These are phyloP conservation scores for Eulithis prunata DNA, from an alignment of 2,888 invertebrate genomes.

Conservation along the genomic window DNA sequence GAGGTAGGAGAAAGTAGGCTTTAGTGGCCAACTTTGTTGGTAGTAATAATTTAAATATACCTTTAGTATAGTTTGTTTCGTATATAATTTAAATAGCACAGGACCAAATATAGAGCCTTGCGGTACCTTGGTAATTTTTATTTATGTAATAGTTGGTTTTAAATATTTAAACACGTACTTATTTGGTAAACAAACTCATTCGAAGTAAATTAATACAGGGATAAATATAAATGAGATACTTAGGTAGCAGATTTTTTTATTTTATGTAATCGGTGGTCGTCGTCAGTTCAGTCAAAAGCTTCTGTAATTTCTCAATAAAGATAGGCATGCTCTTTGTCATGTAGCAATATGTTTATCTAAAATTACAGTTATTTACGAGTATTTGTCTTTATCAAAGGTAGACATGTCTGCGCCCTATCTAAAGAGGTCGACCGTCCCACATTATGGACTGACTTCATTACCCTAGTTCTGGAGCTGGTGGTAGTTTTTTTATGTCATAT, in stretches of 20 bases:
- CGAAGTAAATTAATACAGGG: too few species aligned
- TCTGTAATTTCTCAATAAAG: constrained; percentile 4
- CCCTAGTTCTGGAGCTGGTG: constrained; percentile 7
- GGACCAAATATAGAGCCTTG: constrained; percentile 17
- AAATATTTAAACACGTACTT: too few species aligned
- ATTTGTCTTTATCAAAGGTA: constrained; percentile 35
- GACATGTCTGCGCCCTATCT: constrained; percentile 41
- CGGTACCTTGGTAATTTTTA: constrained; percentile 10
- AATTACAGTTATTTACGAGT: constrained; percentile 28
- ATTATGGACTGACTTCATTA: constrained; percentile 28
- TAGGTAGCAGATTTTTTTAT: neutral
- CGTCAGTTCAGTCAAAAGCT: constrained; percentile 4
- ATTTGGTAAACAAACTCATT: too few species aligned
- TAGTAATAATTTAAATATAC: constrained; percentile 22
- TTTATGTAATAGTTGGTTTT: too few species aligned
- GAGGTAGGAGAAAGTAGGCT: constrained; percentile 10
- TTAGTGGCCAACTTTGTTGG: constrained; percentile 11
- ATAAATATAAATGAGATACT: neutral
- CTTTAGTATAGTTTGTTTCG: constrained; percentile 2
- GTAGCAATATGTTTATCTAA: constrained; percentile 22
- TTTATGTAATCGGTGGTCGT: neutral
- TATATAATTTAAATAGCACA: constrained; percentile 6
- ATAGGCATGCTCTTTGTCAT: constrained; percentile 11
- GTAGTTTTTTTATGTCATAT: constrained; percentile 10
- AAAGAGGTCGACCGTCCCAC: constrained; percentile 28